These are phyloP conservation scores for Tenthredo mesomela DNA, from an alignment of 2,888 invertebrate genomes.

Conservation along the genomic window DNA sequence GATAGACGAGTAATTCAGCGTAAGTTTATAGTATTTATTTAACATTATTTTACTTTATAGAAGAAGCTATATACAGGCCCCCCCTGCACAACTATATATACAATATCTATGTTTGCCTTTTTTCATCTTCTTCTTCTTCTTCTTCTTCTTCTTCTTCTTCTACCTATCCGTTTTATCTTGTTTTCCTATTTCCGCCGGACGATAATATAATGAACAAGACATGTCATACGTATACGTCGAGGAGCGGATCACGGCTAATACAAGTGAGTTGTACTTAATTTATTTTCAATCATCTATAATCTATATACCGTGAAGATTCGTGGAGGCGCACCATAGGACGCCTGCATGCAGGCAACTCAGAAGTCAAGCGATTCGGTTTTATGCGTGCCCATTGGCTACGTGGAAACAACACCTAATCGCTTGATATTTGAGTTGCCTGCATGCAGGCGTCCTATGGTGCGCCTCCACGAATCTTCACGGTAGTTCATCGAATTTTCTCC, in stretches of 20 bases:
- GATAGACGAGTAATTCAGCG: constrained; percentile 69
- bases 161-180: background rate
- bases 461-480: no score
- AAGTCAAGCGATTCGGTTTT: no score
- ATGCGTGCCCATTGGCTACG: no score
- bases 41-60: background rate
- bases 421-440: no score
- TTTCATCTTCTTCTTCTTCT: background rate
- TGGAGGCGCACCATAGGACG: no score
- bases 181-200: background rate
- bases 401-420: no score
- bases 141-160: background rate
- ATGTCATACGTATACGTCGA: background rate
- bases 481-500: background rate
- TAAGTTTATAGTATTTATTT: constrained; percentile 67
- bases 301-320: no score
- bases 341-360: no score
- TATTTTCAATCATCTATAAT: background rate
- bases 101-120: background rate
- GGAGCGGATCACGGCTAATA: background rate
- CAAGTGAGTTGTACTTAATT: constrained; percentile 7
- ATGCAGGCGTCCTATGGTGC: no score
- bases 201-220: no score
- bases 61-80: background rate
- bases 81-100: background rate